Evolutionary conservation across 2,888 invertebrate genomes (phyloP).

Genomic region (Nemotelus pantherinus): DNA sequence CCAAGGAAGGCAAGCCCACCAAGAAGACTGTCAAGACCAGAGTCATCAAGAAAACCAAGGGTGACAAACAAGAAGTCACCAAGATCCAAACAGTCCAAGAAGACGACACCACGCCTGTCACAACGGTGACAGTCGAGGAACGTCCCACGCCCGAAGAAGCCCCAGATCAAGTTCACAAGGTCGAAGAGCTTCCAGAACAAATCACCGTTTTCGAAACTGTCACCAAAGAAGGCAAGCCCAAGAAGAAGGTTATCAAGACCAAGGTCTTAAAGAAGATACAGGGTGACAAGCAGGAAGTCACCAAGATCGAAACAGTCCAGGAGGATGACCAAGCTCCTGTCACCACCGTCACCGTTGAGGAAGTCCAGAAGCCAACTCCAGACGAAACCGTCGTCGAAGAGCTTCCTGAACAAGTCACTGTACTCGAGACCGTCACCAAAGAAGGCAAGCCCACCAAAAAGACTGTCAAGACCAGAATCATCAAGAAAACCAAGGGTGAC

Average conservation of each 20-base stretch:
- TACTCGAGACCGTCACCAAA: conserved; percentile 55
- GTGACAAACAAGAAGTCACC: conserved; percentile 60
- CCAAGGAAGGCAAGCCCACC: conserved; percentile 54
- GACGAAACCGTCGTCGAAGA: conserved; percentile 47
- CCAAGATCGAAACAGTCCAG: conserved; percentile 61
- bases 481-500: conserved; percentile 60
- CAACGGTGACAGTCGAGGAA: conserved; percentile 55
- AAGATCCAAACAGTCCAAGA: conserved; percentile 61
- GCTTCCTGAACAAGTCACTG: conserved; percentile 55
- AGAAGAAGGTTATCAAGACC: conserved; percentile 57
- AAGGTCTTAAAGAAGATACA: conserved; percentile 49
- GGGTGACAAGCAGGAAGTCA: conserved; percentile 59
- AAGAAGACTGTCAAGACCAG: conserved; percentile 57
- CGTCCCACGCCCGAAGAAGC: conserved; percentile 51
- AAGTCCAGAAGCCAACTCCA: conserved; percentile 50
- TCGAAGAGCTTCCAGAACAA: conserved; percentile 56
- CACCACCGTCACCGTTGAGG: conserved; percentile 52
- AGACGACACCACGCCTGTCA: conserved; percentile 61
- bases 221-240: conserved; percentile 61
- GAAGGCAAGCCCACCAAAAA: conserved; percentile 56
- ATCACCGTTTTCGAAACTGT: conserved; percentile 64
- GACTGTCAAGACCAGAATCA: conserved; percentile 58
- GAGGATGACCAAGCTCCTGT: conserved; percentile 59
- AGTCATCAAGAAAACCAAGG: conserved; percentile 59
- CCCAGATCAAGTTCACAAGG: conserved; percentile 48